Conservation (phyloP, 2,113 vertebrate genomes). For the Cinclus mexicanus region DNA sequence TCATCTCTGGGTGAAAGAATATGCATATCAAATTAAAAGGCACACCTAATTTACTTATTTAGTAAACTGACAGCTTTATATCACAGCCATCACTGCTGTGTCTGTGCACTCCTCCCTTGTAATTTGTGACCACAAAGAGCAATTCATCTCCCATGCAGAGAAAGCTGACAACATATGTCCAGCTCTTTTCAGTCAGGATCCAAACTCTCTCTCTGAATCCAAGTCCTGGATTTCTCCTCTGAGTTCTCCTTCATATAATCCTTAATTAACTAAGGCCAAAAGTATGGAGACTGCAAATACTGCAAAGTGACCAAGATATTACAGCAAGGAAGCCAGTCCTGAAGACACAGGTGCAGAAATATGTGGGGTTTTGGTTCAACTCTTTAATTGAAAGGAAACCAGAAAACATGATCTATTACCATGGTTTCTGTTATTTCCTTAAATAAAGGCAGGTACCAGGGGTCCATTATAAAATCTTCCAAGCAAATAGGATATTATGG, state of each 20-base stretch:
- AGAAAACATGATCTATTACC: background rate
- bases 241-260: background rate
- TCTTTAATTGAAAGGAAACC: background rate
- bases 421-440: background rate
- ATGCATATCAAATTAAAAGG: background rate
- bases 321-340: background rate
- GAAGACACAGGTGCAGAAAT: background rate
- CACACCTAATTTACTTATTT: background rate
- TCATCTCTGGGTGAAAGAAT: background rate
- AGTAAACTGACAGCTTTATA: background rate
- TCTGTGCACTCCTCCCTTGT: background rate
- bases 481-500: constrained; percentile 31
- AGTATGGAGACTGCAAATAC: background rate
- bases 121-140: background rate
- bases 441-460: background rate
- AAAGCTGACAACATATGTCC: fast-evolving
- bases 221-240: background rate
- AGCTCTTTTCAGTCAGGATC: background rate
- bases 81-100: background rate
- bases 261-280: background rate
- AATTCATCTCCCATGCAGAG: background rate
- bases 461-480: constrained; percentile 10
- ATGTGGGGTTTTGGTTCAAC: fast-evolving
- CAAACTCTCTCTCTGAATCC: background rate
- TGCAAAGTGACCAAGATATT: background rate